Conservation (phyloP, 2,888 invertebrate species). For the Acanthococcus lagerstroemiae region DNA sequence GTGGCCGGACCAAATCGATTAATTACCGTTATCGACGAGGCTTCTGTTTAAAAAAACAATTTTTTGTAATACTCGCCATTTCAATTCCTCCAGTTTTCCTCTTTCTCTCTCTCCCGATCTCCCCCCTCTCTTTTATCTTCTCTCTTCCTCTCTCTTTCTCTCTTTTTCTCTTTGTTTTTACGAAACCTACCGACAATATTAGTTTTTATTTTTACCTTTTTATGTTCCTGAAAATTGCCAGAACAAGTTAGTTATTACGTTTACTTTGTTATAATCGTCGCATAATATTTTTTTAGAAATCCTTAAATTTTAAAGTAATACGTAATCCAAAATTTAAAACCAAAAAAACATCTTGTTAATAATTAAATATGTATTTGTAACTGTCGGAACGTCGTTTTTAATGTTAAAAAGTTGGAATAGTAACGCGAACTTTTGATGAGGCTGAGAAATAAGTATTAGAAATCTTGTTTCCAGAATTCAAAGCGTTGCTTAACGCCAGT, state of each 20-base stretch:
- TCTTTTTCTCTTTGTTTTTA: neutral
- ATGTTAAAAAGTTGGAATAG: too few species aligned
- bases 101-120: neutral
- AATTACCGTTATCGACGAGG: slow-evolving; percentile 69
- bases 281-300: too few species aligned
- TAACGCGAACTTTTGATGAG: too few species aligned
- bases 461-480: too few species aligned
- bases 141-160: neutral
- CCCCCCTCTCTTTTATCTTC: too few species aligned
- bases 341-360: too few species aligned
- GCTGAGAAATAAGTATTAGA: too few species aligned
- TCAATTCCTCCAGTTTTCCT: neutral
- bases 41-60: slow-evolving; percentile 43
- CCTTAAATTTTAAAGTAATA: neutral
- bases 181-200: slow-evolving; percentile 11
- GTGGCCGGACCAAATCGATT: slow-evolving; percentile 49
- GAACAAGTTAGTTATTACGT: neutral
- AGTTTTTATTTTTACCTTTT: neutral
- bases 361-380: too few species aligned
- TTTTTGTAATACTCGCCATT: neutral
- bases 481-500: too few species aligned
- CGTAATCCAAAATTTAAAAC: neutral
- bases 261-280: too few species aligned
- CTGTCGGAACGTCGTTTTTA: too few species aligned
- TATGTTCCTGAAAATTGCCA: neutral